phyloP scores from a whole-genome alignment of 2,113 vertebrate genomes.

The Paramisgurnus dabryanus region DNA sequence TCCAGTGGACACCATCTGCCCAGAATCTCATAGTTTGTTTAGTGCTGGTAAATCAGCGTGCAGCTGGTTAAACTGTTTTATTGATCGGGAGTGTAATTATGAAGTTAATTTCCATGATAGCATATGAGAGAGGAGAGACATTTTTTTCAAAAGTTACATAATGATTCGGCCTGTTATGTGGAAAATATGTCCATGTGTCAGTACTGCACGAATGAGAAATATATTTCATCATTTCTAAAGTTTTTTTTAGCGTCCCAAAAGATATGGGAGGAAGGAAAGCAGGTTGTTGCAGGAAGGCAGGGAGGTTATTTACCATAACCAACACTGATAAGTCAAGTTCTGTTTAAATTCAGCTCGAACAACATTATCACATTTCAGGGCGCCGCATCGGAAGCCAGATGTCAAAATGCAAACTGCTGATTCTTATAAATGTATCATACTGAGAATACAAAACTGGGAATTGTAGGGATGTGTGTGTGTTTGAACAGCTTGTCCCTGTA shows the following conservation, averaged over 20 bases:
- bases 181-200: conserved; percentile 1
- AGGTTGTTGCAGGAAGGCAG: conserved; percentile 15
- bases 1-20: conserved; percentile 29
- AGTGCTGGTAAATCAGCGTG: background rate
- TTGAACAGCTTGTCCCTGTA: conserved; percentile 42
- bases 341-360: no score
- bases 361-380: no score
- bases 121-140: background rate
- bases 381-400: background rate
- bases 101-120: conserved; percentile 33
- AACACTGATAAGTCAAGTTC: background rate
- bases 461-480: conserved; percentile 5
- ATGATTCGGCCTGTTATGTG: conserved; percentile 7
- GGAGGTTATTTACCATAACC: background rate
- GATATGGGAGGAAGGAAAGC: background rate
- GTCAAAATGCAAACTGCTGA: background rate
- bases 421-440: background rate
- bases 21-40: conserved; percentile 23
- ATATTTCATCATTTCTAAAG: background rate
- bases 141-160: background rate
- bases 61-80: conserved; percentile 8
- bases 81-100: background rate
- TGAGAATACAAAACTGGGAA: no score
- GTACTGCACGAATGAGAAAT: background rate
- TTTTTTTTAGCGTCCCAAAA: conserved; percentile 9